Conservation (phyloP, 2,888 invertebrate species). For the Rhingia campestris region DNA sequence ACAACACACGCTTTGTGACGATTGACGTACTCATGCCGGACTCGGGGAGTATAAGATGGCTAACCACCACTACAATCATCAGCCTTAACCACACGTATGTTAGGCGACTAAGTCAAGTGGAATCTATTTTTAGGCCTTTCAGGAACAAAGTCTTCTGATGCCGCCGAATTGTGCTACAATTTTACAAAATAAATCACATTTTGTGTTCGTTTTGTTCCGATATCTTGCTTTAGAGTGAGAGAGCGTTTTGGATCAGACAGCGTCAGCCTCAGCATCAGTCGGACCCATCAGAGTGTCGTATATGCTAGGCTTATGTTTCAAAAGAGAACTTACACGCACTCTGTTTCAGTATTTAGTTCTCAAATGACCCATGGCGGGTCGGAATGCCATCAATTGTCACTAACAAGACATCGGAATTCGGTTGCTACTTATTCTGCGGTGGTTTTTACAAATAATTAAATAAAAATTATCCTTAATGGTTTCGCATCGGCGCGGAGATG, state of each 20-base stretch:
- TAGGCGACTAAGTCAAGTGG: constrained; percentile 58
- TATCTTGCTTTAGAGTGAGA: constrained; percentile 75
- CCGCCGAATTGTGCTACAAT: constrained; percentile 58
- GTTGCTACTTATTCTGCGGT: constrained; percentile 75
- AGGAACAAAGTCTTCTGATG: constrained; percentile 63
- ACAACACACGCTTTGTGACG: constrained; percentile 61
- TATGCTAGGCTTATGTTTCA: constrained; percentile 68
- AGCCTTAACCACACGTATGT: constrained; percentile 23
- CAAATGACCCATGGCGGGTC: constrained; percentile 81
- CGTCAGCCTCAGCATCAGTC: constrained; percentile 67
- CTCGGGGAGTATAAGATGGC: constrained; percentile 50
- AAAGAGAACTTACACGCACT: constrained; percentile 62
- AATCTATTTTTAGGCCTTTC: constrained; percentile 61
- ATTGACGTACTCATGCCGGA: constrained; percentile 71
- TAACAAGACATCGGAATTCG: constrained; percentile 79
- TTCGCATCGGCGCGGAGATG: constrained; percentile 71
- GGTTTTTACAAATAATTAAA: constrained; percentile 73
- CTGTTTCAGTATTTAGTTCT: constrained; percentile 75
- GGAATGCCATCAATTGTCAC: constrained; percentile 81
- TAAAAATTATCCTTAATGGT: constrained; percentile 74
- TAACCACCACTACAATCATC: constrained; percentile 32
- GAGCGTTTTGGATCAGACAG: constrained; percentile 52
- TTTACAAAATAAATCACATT: constrained; percentile 70
- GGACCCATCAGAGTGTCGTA: constrained; percentile 75
- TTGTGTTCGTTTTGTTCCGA: constrained; percentile 49